phyloP scores from a whole-genome alignment of 2,888 invertebrate species.

The Deilephila porcellus region DNA sequence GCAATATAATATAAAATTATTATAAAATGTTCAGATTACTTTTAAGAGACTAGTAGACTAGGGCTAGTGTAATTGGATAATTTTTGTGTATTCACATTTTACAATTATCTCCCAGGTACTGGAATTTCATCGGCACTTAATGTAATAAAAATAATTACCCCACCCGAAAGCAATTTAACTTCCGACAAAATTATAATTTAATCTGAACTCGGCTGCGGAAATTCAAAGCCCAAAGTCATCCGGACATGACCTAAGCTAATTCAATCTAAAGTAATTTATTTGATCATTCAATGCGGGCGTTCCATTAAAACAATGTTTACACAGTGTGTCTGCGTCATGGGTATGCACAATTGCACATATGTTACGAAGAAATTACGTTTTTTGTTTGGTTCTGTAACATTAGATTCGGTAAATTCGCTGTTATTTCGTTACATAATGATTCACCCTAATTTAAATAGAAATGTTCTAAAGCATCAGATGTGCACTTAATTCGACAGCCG shows the following conservation, averaged over 20 bases:
- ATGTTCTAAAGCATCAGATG: background rate
- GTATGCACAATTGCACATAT: background rate
- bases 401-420: background rate
- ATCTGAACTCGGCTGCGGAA: background rate
- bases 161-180: background rate
- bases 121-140: too few species aligned
- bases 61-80: too few species aligned
- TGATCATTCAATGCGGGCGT: constrained; percentile 7
- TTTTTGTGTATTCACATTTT: too few species aligned
- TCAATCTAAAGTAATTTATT: constrained; percentile 7
- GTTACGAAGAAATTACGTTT: background rate
- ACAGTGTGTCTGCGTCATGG: background rate
- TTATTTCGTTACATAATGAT: background rate
- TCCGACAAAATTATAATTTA: background rate
- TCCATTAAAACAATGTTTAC: constrained; percentile 1
- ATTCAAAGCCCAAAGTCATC: background rate
- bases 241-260: background rate
- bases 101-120: too few species aligned
- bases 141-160: too few species aligned
- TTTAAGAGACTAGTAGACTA: too few species aligned
- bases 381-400: background rate
- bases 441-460: background rate
- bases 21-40: too few species aligned
- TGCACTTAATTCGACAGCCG: too few species aligned
- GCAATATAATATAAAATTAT: background rate